Evolutionary conservation across 1,140 invertebrate genomes (phyloP).

Genomic region (Drosophila pseudoananassae): DNA sequence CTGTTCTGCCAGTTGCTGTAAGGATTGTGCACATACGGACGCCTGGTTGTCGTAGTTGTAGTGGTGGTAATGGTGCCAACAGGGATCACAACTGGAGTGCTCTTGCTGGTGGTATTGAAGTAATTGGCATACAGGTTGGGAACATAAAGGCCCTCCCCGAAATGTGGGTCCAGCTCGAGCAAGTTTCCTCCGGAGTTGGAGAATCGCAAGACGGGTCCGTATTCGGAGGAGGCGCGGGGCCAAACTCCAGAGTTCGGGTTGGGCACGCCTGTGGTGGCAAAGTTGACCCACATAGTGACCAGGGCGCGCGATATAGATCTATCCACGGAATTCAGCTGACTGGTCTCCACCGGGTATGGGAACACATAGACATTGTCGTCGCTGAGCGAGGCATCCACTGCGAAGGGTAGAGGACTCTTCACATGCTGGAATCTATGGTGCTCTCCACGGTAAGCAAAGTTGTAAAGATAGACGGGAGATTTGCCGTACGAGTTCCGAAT

Average conservation of each 20-base stretch:
- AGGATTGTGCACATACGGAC: slow-evolving; percentile 45
- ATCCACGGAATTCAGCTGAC: slow-evolving; percentile 61
- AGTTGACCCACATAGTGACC: slow-evolving; percentile 73
- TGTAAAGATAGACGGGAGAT: slow-evolving; percentile 65
- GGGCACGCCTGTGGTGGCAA: slow-evolving; percentile 60
- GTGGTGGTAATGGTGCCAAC: slow-evolving; percentile 4
- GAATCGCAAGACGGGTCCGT: slow-evolving; percentile 74
- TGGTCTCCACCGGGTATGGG: slow-evolving; percentile 70
- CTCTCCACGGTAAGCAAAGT: slow-evolving; percentile 78
- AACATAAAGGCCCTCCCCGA: slow-evolving; percentile 68
- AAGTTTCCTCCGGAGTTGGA: slow-evolving; percentile 53
- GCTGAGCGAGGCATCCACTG: slow-evolving; percentile 75
- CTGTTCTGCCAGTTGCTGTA: slow-evolving; percentile 19
- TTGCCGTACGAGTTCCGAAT: slow-evolving; percentile 53
- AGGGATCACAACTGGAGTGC: neutral
- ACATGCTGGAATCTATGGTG: slow-evolving; percentile 70
- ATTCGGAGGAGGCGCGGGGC: slow-evolving; percentile 64
- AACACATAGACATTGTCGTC: slow-evolving; percentile 83
- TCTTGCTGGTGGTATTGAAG: slow-evolving; percentile 23
- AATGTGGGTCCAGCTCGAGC: slow-evolving; percentile 73
- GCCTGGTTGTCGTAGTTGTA: slow-evolving; percentile 25
- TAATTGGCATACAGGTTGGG: slow-evolving; percentile 57
- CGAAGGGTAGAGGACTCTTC: slow-evolving; percentile 66
- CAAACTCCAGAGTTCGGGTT: slow-evolving; percentile 54
- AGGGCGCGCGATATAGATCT: slow-evolving; percentile 60